Evolutionary conservation across 1,140 invertebrate species (phyloP).

Genomic region (Araneus ventricosus): DNA sequence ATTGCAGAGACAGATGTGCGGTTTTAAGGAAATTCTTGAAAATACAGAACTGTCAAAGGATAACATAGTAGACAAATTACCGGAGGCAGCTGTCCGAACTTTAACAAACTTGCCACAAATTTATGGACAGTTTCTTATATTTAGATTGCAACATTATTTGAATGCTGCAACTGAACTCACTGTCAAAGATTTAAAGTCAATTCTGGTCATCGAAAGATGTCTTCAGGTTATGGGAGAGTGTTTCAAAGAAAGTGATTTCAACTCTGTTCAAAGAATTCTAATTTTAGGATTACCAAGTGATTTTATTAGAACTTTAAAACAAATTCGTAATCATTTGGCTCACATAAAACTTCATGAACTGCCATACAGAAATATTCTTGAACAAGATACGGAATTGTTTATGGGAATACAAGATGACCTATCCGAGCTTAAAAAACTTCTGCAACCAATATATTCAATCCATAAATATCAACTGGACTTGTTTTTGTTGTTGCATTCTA

Average conservation of each 20-base stretch:
- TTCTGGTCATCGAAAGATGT: slow-evolving; percentile 25
- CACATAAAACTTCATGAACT: background rate
- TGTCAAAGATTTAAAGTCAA: background rate
- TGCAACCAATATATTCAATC: background rate
- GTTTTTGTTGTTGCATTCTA: background rate
- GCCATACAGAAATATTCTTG: background rate
- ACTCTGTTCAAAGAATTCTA: background rate
- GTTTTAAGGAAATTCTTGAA: background rate
- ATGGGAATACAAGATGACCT: slow-evolving; percentile 9
- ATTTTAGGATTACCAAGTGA: background rate
- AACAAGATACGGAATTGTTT: background rate
- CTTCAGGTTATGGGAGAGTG: slow-evolving; percentile 17
- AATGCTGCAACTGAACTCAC: background rate
- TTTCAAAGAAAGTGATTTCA: slow-evolving; percentile 2
- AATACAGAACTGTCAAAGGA: background rate
- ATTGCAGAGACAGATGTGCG: background rate
- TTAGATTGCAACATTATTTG: slow-evolving; percentile 36
- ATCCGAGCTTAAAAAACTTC: background rate
- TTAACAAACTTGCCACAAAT: background rate
- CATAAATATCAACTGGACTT: background rate
- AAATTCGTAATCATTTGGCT: background rate
- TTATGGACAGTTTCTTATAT: no score
- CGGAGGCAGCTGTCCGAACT: background rate
- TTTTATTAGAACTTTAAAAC: background rate
- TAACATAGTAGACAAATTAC: background rate